A percentile compares a stretch with the other conserved stretches of the same genome.
These are phyloP conservation scores for Lasiurus borealis DNA, from an alignment of 2,113 vertebrate species.

Conservation along the genomic window DNA sequence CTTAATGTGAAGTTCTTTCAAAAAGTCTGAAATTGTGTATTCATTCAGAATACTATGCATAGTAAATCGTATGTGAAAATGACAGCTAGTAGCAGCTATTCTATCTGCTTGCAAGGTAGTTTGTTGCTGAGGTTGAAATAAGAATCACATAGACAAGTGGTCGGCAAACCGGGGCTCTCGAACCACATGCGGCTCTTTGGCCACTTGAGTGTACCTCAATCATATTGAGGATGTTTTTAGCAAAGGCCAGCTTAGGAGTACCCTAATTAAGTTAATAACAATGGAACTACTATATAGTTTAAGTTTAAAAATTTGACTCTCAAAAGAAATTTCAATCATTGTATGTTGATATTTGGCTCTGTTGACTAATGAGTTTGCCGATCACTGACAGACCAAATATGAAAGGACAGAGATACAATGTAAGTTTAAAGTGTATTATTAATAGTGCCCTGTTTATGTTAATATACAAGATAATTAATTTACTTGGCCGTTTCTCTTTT, in stretches of 20 bases:
- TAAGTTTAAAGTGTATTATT: conserved; percentile 26
- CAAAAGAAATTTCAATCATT: too few relatives aligned
- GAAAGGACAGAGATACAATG: background rate
- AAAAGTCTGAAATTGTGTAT: conserved; percentile 28
- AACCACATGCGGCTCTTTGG: too few relatives aligned
- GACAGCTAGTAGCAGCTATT: background rate
- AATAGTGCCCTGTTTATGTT: conserved; percentile 12
- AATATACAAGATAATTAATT: conserved; percentile 24
- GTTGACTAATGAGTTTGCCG: too few relatives aligned
- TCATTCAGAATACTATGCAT: conserved; percentile 23
- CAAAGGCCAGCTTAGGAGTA: too few relatives aligned
- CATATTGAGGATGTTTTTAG: too few relatives aligned
- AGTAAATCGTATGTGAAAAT: background rate
- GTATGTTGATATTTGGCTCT: too few relatives aligned
- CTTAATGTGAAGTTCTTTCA: background rate
- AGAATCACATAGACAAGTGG: too few relatives aligned
- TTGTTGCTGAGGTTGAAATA: background rate
- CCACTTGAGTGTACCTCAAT: too few relatives aligned
- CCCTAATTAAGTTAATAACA: too few relatives aligned
- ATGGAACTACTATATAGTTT: too few relatives aligned
- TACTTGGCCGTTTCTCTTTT: conserved; percentile 36
- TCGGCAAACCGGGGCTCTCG: too few relatives aligned
- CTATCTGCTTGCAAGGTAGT: background rate
- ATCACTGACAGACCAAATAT: background rate
- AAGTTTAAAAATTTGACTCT: too few relatives aligned